These are phyloP conservation scores for Calephelis virginiensis DNA, from an alignment of 1,140 invertebrate genomes.

Conservation along the genomic window DNA sequence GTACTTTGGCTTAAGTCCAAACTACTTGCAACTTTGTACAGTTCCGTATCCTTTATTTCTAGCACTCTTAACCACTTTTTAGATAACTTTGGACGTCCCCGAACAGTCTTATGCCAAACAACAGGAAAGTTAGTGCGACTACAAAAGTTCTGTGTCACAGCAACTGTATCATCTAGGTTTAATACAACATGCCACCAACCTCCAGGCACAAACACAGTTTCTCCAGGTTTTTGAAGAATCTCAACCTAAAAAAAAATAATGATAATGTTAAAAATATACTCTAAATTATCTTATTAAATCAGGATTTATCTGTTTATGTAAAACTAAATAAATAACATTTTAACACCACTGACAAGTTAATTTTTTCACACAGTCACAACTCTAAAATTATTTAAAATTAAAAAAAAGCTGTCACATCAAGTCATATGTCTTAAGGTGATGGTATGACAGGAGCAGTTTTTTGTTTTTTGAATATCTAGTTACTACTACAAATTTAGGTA, in stretches of 20 bases:
- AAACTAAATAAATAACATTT: background rate
- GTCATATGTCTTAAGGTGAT: too few species aligned
- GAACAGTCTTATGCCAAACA: constrained; percentile 98
- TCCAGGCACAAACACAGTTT: constrained; percentile 98
- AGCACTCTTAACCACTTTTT: constrained; percentile 89
- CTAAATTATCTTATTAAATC: constrained; percentile 6
- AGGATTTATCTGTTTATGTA: background rate
- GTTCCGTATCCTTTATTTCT: constrained; percentile 87
- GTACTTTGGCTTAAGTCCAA: constrained; percentile 93
- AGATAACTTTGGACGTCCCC: constrained; percentile 96
- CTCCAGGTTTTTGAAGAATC: constrained; percentile 97
- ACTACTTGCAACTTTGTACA: constrained; percentile 90
- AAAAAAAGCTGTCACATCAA: too few species aligned
- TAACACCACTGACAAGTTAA: background rate
- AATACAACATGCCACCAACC: constrained; percentile 99
- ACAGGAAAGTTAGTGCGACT: constrained; percentile 97
- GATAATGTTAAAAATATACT: background rate
- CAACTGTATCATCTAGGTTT: constrained; percentile 96
- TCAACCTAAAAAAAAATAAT: constrained; percentile 83
- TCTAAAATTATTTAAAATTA: too few species aligned
- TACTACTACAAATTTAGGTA: too few species aligned
- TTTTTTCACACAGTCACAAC: background rate
- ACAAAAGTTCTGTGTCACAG: constrained; percentile 99
- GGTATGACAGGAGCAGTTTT: too few species aligned
- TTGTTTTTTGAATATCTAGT: too few species aligned